phyloP scores from a whole-genome alignment of 2,113 vertebrate species.

The Dicerorhinus sumatrensis region DNA sequence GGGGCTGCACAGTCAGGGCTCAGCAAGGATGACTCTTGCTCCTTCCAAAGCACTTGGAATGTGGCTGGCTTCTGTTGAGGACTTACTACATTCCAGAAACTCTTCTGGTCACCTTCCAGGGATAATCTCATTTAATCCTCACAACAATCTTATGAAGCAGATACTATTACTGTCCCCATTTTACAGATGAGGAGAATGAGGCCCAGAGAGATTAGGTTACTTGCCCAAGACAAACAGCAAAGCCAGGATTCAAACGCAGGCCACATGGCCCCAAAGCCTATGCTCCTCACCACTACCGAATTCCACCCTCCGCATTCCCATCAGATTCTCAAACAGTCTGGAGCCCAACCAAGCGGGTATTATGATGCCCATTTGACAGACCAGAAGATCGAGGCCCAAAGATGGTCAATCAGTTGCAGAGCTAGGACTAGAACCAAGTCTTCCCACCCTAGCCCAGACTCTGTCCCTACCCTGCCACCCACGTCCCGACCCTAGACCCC shows the following conservation, averaged over 20 bases:
- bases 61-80: not conserved
- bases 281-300: not conserved
- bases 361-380: not conserved
- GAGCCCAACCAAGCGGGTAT: not conserved
- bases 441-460: not conserved
- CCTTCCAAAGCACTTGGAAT: not conserved
- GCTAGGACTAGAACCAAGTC: not conserved
- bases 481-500: not conserved
- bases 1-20: not conserved
- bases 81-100: not conserved
- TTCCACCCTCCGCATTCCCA: not conserved
- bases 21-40: not conserved
- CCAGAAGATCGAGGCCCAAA: not conserved
- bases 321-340: not conserved
- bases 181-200: slow-evolving; percentile 3
- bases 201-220: not conserved
- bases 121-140: not conserved
- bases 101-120: not conserved
- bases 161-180: not conserved
- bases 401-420: not conserved
- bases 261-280: not conserved
- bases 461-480: no score
- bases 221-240: not conserved
- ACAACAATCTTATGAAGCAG: not conserved
- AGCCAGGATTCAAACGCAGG: not conserved